phyloP scores from a whole-genome alignment of 2,888 invertebrate genomes.

The Pegoplata infirma region DNA sequence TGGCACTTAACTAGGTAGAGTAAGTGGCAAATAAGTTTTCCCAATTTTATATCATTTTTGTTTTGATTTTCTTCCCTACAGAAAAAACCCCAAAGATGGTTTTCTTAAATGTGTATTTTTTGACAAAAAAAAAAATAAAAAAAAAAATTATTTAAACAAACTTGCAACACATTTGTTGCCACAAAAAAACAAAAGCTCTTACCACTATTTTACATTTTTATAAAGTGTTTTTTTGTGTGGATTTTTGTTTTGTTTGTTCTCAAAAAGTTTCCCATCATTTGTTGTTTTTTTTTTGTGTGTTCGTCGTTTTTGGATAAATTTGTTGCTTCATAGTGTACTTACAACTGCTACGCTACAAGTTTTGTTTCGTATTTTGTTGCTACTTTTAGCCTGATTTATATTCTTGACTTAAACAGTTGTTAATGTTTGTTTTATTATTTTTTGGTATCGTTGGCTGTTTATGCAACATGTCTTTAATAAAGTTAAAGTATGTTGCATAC shows the following conservation, averaged over 20 bases:
- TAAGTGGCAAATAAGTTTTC: neutral
- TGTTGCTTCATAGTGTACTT: constrained; percentile 39
- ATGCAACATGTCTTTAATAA: constrained; percentile 9
- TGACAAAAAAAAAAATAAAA: neutral
- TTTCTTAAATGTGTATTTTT: neutral
- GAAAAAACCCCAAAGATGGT: neutral
- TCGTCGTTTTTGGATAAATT: constrained; percentile 12
- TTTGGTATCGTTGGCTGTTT: neutral
- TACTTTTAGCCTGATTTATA: constrained; percentile 60
- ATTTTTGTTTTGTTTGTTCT: constrained; percentile 19
- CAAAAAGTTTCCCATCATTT: constrained; percentile 43
- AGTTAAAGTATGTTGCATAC: constrained; percentile 19
- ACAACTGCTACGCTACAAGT: neutral
- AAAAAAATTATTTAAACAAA: neutral
- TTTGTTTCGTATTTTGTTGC: neutral
- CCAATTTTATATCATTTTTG: neutral
- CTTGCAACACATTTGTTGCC: neutral
- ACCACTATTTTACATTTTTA: constrained; percentile 8
- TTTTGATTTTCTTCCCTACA: neutral
- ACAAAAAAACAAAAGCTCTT: neutral
- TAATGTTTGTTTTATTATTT: constrained; percentile 20
- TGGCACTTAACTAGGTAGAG: too few species aligned
- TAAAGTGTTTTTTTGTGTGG: neutral
- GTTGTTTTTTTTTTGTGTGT: constrained; percentile 6
- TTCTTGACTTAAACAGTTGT: constrained; percentile 60